Base-by-base conservation (phyloP, 2,797 vertebrate genomes). In the Manis pentadactyla region DNA sequence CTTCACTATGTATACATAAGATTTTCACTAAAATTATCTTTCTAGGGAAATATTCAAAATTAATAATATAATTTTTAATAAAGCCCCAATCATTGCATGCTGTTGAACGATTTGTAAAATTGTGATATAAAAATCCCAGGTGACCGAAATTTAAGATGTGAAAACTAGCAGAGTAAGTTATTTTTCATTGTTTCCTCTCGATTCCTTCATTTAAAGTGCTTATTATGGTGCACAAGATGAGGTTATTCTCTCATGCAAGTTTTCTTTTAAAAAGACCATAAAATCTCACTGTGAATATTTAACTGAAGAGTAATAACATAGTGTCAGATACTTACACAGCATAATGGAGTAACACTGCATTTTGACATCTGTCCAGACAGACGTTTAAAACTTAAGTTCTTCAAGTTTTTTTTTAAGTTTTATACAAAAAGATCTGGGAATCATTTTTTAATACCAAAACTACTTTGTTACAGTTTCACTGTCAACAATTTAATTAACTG, bases 351-450 rank as follows among this genome's bases (percentile, higher is more conserved):
- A 97, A 97, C 92, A 95, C 95, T 97, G 79, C 96, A 97, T 98
- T 98, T 97, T 98, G 97, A 98, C 98, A 98, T 98, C 98, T 98
- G 98, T 98, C 98, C 97, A 98, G 98, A 93, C 98, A 98, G 98
- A 98, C 98, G 98, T 98, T 98, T 98, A 98, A 96, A 98, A 97
- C 23, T 90, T 21, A 97, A 98, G 94, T 97, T 98, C 93, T 96
- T 97, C 53, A 90, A 79, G 74, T 96, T 93, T 95, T 46, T 86
- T 91, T 97, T 91, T 31, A 29, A 96, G 90, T 96, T 96, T 97
- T 77, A 49, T 77, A 93, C 95, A 96, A 97, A 98, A 97, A 97
- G 95, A 98, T 98, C 98, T 98, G 97, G 97, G 94, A 98, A 97
- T 98, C 94, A 97, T 98, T 97, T 98, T 61, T 97, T 98, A 97